Conservation (phyloP, 2,888 invertebrate genomes). For the Mamestra brassicae region DNA sequence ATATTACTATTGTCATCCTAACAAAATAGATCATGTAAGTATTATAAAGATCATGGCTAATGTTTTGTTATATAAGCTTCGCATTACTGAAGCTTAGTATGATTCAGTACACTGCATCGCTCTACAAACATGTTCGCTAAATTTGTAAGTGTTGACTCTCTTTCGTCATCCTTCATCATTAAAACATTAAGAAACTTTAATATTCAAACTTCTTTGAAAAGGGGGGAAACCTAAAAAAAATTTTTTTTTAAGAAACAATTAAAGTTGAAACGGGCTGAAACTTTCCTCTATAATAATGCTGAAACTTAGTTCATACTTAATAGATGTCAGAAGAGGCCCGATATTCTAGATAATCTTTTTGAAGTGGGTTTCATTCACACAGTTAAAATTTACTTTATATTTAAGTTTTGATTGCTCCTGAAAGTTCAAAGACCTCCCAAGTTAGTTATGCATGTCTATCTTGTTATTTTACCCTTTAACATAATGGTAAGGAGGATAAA, state of each 20-base stretch:
- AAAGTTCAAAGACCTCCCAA: constrained; percentile 18
- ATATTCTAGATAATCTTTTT: constrained; percentile 22
- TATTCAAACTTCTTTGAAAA: constrained; percentile 23
- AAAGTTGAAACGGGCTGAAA: constrained; percentile 29
- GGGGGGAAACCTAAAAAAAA: not conserved
- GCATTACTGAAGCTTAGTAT: constrained; percentile 65
- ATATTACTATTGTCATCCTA: constrained; percentile 73
- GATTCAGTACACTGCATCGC: constrained; percentile 77
- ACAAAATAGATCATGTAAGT: constrained; percentile 69
- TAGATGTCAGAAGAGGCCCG: not conserved
- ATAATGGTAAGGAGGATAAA: not conserved
- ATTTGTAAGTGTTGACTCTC: constrained; percentile 74
- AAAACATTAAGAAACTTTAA: constrained; percentile 14
- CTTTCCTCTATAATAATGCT: constrained; percentile 8
- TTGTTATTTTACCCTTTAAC: not conserved
- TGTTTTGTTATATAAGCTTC: constrained; percentile 78
- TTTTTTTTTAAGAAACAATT: constrained; percentile 32
- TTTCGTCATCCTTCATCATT: constrained; percentile 7
- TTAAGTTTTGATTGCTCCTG: constrained; percentile 27
- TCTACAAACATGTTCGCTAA: constrained; percentile 82
- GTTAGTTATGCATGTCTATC: not conserved
- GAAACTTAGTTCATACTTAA: constrained; percentile 1
- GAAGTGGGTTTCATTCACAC: constrained; percentile 10
- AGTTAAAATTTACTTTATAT: constrained; percentile 26
- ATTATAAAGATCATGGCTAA: constrained; percentile 81